phyloP scores from a whole-genome alignment of 2,888 invertebrate species.

The Pheosia tremula region DNA sequence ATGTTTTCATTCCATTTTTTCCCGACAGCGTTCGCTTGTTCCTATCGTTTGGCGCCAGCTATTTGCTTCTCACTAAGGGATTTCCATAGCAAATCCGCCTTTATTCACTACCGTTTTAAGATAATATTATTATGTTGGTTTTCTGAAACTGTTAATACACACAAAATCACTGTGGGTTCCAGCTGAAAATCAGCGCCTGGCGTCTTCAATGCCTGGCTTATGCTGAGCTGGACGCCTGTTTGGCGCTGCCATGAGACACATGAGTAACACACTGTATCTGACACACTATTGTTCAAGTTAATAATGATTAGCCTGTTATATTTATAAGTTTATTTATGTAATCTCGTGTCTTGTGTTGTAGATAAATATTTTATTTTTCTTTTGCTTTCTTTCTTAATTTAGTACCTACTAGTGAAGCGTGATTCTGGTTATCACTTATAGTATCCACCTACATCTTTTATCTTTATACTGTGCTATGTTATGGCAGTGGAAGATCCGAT shows the following conservation, averaged over 20 bases:
- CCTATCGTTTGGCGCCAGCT: constrained; percentile 6
- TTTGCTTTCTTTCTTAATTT: no score
- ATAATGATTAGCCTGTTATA: neutral
- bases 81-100: constrained; percentile 15
- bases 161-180: constrained; percentile 4
- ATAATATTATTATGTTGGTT: constrained; percentile 8
- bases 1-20: constrained; percentile 55
- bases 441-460: neutral
- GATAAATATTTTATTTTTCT: no score
- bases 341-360: no score
- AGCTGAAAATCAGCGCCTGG: no score
- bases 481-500: neutral
- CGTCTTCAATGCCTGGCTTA: no score
- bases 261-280: no score
- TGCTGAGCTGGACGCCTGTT: no score
- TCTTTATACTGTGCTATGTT: neutral
- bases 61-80: constrained; percentile 8
- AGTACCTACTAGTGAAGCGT: neutral
- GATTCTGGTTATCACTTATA: neutral
- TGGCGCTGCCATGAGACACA: no score
- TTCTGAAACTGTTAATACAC: constrained; percentile 9
- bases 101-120: constrained; percentile 7
- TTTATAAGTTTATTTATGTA: no score
- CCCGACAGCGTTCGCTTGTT: constrained; percentile 34
- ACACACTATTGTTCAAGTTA: no score